A percentile compares a stretch with the other conserved stretches of the same genome.
These are phyloP conservation scores for Delichon dasypus DNA, from an alignment of 2,797 vertebrate genomes.

Conservation along the genomic window DNA sequence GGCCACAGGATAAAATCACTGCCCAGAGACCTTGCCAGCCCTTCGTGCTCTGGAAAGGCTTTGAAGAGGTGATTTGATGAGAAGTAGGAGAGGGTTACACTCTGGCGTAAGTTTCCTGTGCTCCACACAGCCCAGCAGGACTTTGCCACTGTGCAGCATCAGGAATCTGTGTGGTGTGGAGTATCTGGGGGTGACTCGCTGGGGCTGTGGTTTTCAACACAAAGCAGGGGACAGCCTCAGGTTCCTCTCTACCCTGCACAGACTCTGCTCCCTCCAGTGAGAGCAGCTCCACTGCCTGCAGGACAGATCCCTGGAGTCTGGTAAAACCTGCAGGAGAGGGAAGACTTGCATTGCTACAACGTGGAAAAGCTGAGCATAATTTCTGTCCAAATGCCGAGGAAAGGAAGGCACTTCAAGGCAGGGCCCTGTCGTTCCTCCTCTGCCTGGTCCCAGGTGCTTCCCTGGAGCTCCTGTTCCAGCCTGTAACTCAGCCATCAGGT, in stretches of 20 bases:
- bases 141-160: background rate
- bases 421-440: background rate
- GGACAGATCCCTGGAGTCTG: background rate
- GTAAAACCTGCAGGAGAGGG: background rate
- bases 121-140: background rate
- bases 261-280: background rate
- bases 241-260: background rate
- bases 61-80: background rate
- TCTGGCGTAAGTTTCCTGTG: background rate
- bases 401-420: background rate
- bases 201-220: background rate
- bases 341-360: fast-evolving
- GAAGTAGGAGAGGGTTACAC: background rate
- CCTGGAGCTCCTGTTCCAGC: background rate
- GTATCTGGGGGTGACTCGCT: background rate
- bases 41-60: background rate
- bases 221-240: background rate
- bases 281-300: background rate
- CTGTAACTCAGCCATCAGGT: background rate
- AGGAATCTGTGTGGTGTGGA: background rate
- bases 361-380: background rate
- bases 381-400: background rate
- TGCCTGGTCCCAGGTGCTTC: background rate
- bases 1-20: background rate
- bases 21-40: background rate